Evolutionary conservation across 1,140 invertebrate species (phyloP), one percentile per base, ranked within the genome.

Genomic region (Melipona quadrifasciata): DNA sequence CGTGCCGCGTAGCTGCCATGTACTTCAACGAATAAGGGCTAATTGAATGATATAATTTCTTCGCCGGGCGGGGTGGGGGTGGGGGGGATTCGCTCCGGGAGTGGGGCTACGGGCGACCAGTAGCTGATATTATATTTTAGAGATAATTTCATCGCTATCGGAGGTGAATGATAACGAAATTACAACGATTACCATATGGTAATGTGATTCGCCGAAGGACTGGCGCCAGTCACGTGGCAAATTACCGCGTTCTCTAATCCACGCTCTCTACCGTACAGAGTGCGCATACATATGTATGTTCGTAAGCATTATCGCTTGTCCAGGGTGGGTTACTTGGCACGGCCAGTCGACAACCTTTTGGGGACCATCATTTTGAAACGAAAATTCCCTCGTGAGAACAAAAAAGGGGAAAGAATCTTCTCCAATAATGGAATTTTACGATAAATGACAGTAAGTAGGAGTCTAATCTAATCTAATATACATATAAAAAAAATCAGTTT

Each of bases 151-250:
- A 31, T 27, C 61, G 82, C 71, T 39, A 89, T 87, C 70, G 79
- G 68, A 65, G 67, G 39, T 65, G 75, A 76, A 65, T 78, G 77
- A 90, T 91, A 89, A 86, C 75, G 72, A 89, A 90, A 85, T 85
- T 90, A 86, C 47, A 68, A 78, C 86, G 89, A 92, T 92, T 91
- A 90, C 86, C 88, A 89, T 91, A 92, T 92, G 91, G 90, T 91
- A 92, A 92, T 93, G 84, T 47, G 79, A 92, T 87, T 73, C 86
- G 83, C 61, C 84, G 87, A 91, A 92, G 87, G 90, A 91, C 82
- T 90, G 86, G 85, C 88, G 89, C 86, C 84, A 86, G 82, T 88
- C 88, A 88, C 80, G 78, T 87, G 86, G 87, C 87, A 92, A 91
- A 92, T 92, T 92, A 90, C 83, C 74, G 86, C 75, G 84, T 89